Evolutionary conservation across 92 coral and sea anemone species (phyloP).

Genomic region (Pocillopora grandis): DNA sequence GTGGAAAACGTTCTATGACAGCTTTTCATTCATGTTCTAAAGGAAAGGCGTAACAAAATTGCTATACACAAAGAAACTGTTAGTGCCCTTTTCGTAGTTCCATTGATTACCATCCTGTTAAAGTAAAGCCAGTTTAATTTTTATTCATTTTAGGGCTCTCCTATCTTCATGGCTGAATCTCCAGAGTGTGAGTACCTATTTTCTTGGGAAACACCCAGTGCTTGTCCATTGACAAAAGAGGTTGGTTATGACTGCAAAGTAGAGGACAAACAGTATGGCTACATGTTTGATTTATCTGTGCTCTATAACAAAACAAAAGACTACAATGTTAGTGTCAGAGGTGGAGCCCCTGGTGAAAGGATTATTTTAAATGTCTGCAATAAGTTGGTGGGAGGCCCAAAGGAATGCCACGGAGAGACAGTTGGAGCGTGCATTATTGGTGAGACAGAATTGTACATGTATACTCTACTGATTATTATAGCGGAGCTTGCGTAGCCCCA

Average conservation of each 20-base stretch:
- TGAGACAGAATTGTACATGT: not conserved
- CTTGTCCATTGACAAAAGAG: slow-evolving; percentile 64
- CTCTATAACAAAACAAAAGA: slow-evolving; percentile 30
- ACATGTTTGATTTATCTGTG: slow-evolving; percentile 52
- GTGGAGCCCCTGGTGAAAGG: slow-evolving; percentile 38
- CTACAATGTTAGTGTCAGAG: slow-evolving; percentile 28
- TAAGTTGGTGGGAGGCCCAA: slow-evolving; percentile 5
- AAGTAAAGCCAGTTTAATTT: no score
- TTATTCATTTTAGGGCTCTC: slow-evolving; percentile 62
- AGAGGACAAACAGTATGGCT: slow-evolving; percentile 64
- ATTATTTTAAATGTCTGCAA: slow-evolving; percentile 45
- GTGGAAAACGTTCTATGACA: not conserved
- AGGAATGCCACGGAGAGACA: slow-evolving; percentile 12
- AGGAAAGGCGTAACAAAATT: not conserved
- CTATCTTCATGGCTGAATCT: slow-evolving; percentile 64
- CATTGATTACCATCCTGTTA: no score
- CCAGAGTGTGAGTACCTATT: slow-evolving; percentile 79
- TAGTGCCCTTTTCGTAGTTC: no score
- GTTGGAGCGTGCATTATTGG: slow-evolving; percentile 56
- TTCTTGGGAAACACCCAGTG: slow-evolving; percentile 85
- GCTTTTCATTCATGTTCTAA: not conserved
- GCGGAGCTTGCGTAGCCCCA: no score
- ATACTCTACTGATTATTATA: not conserved
- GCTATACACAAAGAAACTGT: not conserved
- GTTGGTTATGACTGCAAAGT: slow-evolving; percentile 60